Evolutionary conservation across 2,113 vertebrate species (phyloP), one percentile per base, ranked within the genome.

Genomic region (Heterotis niloticus): DNA sequence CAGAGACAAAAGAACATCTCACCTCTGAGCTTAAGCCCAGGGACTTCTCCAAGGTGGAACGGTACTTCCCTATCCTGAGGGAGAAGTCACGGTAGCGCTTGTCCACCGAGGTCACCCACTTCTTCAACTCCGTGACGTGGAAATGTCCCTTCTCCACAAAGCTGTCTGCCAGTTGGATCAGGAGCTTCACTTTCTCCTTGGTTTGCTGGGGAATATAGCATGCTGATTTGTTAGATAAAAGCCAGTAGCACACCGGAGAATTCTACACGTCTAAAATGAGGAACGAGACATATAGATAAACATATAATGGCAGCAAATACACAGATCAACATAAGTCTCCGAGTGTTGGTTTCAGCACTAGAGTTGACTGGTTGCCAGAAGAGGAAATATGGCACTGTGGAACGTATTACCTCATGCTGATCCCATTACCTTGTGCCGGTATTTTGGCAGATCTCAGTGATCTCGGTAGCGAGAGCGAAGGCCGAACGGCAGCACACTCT

Each of bases 21-120:
- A 98, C 96, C 96, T 98, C 96, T 0, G 95, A 92, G 84, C 96
- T 95, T 79, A 98, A 94, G 52, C 97, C 97, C 59, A 98, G 90
- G 0, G 95, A 94, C 44, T 94, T 92, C 89, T 99, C 96, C 91
- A 99, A 91, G 78, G 93, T 92, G 86, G 94, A 94, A 78, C 94
- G 97, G 84, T 98, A 98, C 83, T 98, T 98, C 0, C 94, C 95
- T 95, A 99, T 96, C 85, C 96, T 89, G 84, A 95, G 86, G 52
- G 96, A 96, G 90, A 99, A 99, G 85, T 99, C 98, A 0, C 97
- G 91, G 89, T 99, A 99, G 51, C 94, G 94, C 67, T 99, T 97
- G 87, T 99, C 97, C 79, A 99, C 96, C 0, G 94, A 92, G 76
- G 96, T 95, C 57, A 99, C 96, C 90, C 98, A 99, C 60, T 97